Base-by-base conservation (phyloP, 1,140 invertebrate genomes). In the Caenorhabditis briggsae region DNA sequence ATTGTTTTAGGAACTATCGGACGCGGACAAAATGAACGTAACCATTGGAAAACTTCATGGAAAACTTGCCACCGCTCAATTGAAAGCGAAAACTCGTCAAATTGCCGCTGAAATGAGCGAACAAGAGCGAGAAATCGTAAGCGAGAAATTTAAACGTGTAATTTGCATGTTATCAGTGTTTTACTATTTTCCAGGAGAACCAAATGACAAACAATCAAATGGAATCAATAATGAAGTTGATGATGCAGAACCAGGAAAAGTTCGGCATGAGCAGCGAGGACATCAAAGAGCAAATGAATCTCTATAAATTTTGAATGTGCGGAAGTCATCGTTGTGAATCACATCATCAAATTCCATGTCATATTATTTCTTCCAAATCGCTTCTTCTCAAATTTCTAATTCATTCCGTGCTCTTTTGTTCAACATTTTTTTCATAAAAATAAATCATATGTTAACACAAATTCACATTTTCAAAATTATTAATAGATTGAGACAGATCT, bases 41-140 rank as follows among this genome's bases (percentile, higher is more conserved):
- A 86, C 64, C 56, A 43, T 88, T 20, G 87, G 87, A 65, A 88
- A 82, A 33, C 64, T 88, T 7, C 87, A 88, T 61, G 87, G 87
- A 83, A 88, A 88, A 61, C 82, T 88, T 25, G 87, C 87, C 5
- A 86, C 87, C 5, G 87, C 87, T 56, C 78, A 88, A 55, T 50
- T 88, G 8, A 55, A 85, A 12, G 84, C 78, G 18, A 56, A 86
- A 33, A 88, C 84, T 48, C 82, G 82, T 50, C 82, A 61, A 33
- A 83, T 88, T 33, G 59, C 88, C 23, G 58, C 70, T 12, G 59
- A 86, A 43, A 86, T 88, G 87, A 65, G 70, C 16, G 46, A 86
- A 48, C 53, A 86, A 18, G 84, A 88, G 23, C 56, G 56, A 16
- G 25, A 83, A 78, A 82, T 43, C 33, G 78, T 86, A 64, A 61